Evolutionary conservation across 2,113 vertebrate species (phyloP).

Genomic region (Naja naja): DNA sequence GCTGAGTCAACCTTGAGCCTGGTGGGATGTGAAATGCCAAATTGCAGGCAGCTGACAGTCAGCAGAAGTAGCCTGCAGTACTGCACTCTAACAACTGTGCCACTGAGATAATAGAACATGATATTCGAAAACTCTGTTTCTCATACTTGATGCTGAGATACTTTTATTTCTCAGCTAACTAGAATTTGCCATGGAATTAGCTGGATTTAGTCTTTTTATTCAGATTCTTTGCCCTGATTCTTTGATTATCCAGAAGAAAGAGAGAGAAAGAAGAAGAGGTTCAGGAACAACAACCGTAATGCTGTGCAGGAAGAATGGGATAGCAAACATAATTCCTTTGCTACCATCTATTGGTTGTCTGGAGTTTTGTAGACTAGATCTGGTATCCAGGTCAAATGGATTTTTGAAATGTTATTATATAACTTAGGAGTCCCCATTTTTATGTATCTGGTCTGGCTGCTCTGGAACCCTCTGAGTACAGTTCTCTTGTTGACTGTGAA

Average conservation of each 20-base stretch:
- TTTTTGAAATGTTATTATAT: background rate
- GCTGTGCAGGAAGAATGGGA: background rate
- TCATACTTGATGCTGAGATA: background rate
- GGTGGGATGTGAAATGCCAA: no score
- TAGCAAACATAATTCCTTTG: background rate
- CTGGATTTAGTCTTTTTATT: background rate
- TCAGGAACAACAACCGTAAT: background rate
- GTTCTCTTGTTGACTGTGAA: constrained; percentile 3
- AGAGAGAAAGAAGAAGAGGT: background rate
- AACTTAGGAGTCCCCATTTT: background rate
- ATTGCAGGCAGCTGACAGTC: no score
- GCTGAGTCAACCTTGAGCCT: no score
- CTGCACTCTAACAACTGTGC: no score
- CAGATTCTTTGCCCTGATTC: background rate
- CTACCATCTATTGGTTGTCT: background rate
- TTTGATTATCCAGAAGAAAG: background rate
- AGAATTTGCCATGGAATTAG: background rate
- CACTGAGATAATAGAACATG: background rate
- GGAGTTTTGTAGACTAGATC: background rate
- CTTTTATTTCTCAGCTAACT: background rate
- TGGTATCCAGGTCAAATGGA: background rate
- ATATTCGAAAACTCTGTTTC: background rate
- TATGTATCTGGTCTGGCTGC: background rate
- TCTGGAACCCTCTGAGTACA: background rate
- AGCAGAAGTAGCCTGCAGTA: no score